Evolutionary conservation across 92 coral and sea anemone species (phyloP).

Genomic region (Desmophyllum pertusum): DNA sequence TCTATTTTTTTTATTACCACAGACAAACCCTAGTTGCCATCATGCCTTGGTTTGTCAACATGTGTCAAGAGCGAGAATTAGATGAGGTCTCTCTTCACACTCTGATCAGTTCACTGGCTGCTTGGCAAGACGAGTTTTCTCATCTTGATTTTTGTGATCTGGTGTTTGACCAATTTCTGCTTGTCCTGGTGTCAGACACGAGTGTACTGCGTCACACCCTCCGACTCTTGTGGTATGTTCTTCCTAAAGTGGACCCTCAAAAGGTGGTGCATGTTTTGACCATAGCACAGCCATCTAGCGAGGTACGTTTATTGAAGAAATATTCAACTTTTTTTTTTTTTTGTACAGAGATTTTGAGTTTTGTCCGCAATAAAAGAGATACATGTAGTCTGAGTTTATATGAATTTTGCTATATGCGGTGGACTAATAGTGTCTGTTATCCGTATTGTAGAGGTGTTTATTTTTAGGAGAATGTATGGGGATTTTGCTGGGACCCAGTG

Average conservation of each 20-base stretch:
- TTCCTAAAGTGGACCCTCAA: constrained; percentile 92
- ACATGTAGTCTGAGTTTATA: no score
- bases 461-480: no score
- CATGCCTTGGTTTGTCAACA: constrained; percentile 81
- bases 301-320: constrained; percentile 71
- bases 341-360: no score
- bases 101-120: constrained; percentile 71
- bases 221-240: constrained; percentile 82
- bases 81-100: constrained; percentile 94
- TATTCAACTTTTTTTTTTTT: neutral
- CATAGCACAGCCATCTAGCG: constrained; percentile 90
- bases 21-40: constrained; percentile 63
- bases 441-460: no score
- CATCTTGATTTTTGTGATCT: constrained; percentile 82
- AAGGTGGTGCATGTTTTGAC: constrained; percentile 92
- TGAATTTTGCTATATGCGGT: no score
- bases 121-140: constrained; percentile 89
- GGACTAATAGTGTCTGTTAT: no score
- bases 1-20: neutral
- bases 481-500: no score
- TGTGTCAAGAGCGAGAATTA: constrained; percentile 81
- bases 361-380: neutral
- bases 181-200: constrained; percentile 74
- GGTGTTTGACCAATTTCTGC: constrained; percentile 94
- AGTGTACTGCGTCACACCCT: constrained; percentile 86